Evolutionary conservation across 2,888 invertebrate genomes (phyloP), one percentile per base, ranked within the genome.

Genomic region (Xestia sexstrigata): DNA sequence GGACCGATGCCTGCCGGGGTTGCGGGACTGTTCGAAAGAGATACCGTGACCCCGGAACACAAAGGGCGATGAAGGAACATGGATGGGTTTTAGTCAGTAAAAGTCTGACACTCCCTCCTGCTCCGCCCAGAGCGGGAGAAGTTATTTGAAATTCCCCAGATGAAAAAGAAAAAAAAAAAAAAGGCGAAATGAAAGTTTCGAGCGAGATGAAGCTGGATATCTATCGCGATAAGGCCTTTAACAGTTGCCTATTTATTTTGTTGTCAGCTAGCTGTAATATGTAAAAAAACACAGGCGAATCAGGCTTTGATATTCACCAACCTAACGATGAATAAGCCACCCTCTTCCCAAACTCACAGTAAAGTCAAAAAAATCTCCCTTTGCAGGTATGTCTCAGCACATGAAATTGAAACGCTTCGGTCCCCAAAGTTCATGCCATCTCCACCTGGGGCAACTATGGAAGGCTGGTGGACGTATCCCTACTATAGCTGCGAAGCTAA

Each of bases 401-500:
- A 97, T 85, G 97, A 97, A 74, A 97, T 96, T 82, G 97, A 97
- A 78, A 95, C 97, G 35, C 94, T 98, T 63, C 96, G 97, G 70
- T 98, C 98, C n/a, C 97, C 97, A 35, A 98, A 98, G 93, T 98
- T 98, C 93, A 97, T 98, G 97, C 96, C 97, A 78, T 97, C 97
- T 45, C 97, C 97, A 70, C 97, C 97, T 26, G 97, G 97, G n/a
- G 97, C 97, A 74, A 97, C 97, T 82, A 97, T 96, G 96, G 96
- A 97, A 90, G 98, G 98, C 42, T 98, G 98, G 98, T 99, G 99
- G 99, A 99, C 99, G 30, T 98, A 97, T 90, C 99, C 99, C 0
- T 99, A 99, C 93, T 99, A 98, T 93, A 98, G 98, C 86, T 99
- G 99, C 94, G 97, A 97, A 79, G 97, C 97, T 47, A 97, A 97